Conservation (phyloP, 2,797 vertebrate species). For the Kryptopterus vitreolus region DNA sequence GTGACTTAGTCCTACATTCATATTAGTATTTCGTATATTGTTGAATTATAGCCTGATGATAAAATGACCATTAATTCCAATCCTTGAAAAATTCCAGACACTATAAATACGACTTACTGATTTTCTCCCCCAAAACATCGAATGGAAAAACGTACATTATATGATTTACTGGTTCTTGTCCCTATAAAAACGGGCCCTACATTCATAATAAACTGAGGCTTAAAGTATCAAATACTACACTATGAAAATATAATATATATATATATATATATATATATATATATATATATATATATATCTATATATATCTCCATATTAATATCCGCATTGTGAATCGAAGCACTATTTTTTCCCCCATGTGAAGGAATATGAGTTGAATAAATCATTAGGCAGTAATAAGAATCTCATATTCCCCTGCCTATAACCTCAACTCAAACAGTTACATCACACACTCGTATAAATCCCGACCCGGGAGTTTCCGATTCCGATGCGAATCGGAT, state of each 20-base stretch:
- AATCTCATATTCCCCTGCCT: background rate
- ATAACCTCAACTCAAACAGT: background rate
- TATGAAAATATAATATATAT: background rate
- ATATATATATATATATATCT: too few relatives aligned
- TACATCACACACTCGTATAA: background rate
- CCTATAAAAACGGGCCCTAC: background rate
- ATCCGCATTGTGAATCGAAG: background rate
- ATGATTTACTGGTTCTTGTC: background rate
- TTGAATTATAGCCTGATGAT: background rate
- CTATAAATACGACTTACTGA: background rate
- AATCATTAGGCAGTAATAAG: too few relatives aligned
- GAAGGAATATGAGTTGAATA: too few relatives aligned
- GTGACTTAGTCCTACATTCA: background rate
- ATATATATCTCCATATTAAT: too few relatives aligned
- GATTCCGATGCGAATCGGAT: background rate
- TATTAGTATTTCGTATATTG: background rate
- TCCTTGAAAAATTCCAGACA: background rate
- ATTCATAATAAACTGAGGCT: too few relatives aligned
- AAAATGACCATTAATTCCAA: background rate
- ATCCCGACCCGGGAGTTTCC: background rate
- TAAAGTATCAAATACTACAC: background rate
- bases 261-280: too few relatives aligned
- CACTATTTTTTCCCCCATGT: too few relatives aligned
- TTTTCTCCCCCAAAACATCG: background rate
- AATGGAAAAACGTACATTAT: background rate